phyloP scores from a whole-genome alignment of 1,140 invertebrate genomes.

The Drosophila nannoptera region DNA sequence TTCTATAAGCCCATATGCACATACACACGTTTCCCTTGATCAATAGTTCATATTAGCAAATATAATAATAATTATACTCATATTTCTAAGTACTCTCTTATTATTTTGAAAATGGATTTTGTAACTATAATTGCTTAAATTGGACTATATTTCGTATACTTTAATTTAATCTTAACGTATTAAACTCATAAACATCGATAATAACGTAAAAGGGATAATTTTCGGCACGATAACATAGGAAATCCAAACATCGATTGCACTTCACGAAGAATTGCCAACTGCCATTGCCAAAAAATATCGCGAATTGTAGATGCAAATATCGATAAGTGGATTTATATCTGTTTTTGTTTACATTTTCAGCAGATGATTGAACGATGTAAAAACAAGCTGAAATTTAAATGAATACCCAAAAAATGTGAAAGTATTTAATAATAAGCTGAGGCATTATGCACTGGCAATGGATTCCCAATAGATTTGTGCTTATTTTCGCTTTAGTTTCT shows the following conservation, averaged over 20 bases:
- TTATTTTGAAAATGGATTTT: no score
- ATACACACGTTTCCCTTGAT: no score
- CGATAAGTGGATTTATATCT: slow-evolving; percentile 7
- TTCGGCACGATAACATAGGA: no score
- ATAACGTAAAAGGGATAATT: no score
- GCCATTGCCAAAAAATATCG: not conserved
- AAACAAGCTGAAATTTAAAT: not conserved
- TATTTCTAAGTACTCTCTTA: no score
- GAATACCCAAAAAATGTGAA: not conserved
- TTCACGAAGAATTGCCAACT: not conserved
- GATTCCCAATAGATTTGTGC: slow-evolving; percentile 9
- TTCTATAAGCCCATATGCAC: no score
- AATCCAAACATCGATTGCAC: not conserved
- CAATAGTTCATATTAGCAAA: no score
- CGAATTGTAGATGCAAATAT: not conserved
- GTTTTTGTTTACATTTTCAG: slow-evolving; percentile 4
- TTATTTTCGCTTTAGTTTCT: slow-evolving; percentile 16
- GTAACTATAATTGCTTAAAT: no score
- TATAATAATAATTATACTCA: no score
- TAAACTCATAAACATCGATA: no score
- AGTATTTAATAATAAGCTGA: not conserved
- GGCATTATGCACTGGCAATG: slow-evolving; percentile 23
- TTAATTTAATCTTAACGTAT: no score
- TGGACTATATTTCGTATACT: no score
- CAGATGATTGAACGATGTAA: not conserved